phyloP scores from a whole-genome alignment of 2,113 vertebrate species.

The Gasterosteus aculeatus region DNA sequence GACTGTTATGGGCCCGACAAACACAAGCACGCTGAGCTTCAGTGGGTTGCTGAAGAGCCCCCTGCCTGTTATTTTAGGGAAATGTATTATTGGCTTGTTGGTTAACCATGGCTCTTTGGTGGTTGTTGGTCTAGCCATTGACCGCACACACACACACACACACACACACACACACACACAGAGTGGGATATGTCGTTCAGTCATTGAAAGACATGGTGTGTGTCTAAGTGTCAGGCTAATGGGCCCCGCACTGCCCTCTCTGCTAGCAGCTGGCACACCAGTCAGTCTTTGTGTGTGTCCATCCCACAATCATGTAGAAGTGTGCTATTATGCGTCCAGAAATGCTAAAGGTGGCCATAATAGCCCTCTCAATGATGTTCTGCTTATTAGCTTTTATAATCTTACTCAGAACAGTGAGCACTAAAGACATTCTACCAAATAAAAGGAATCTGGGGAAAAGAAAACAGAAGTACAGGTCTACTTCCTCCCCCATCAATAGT shows the following conservation, averaged over 20 bases:
- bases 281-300: not conserved
- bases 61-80: conserved; percentile 55
- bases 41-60: conserved; percentile 60
- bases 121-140: conserved; percentile 37
- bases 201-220: conserved; percentile 69
- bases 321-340: conserved; percentile 42
- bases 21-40: conserved; percentile 22
- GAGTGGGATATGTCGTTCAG: conserved; percentile 47
- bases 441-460: conserved; percentile 22
- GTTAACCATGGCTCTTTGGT: conserved; percentile 59
- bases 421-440: conserved; percentile 16
- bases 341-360: conserved; percentile 57
- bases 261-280: conserved; percentile 31
- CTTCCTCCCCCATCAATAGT: not conserved
- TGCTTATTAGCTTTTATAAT: conserved; percentile 59
- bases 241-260: conserved; percentile 51
- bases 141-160: conserved; percentile 25
- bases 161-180: conserved; percentile 19
- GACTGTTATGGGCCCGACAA: conserved; percentile 56
- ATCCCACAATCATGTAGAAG: conserved; percentile 24
- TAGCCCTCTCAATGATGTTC: conserved; percentile 49
- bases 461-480: not conserved
- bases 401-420: conserved; percentile 2
- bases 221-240: conserved; percentile 74
- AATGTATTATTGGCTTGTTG: conserved; percentile 63